Evolutionary conservation across 2,797 vertebrate genomes (phyloP).

Genomic region (Pygocentrus nattereri): DNA sequence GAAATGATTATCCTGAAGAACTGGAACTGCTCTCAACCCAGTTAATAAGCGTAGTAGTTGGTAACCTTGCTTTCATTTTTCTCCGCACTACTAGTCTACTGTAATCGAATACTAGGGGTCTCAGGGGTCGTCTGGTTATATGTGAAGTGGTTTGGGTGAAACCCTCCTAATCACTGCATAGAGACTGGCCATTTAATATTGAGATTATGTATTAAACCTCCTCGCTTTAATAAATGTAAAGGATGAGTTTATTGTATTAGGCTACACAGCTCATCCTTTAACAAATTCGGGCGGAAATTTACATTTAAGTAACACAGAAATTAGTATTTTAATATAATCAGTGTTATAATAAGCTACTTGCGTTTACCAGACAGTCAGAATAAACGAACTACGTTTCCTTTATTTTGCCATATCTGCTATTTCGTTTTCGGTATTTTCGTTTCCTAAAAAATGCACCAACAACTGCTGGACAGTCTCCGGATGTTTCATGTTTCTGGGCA

Average conservation of each 20-base stretch:
- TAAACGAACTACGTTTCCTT: too few species aligned
- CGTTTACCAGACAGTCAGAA: too few species aligned
- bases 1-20: background rate
- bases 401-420: background rate
- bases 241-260: too few species aligned
- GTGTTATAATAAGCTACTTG: too few species aligned
- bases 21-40: background rate
- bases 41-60: background rate
- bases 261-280: too few species aligned
- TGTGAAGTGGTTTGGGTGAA: background rate
- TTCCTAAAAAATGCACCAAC: background rate
- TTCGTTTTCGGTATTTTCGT: background rate
- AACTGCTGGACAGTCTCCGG: too few species aligned
- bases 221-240: too few species aligned
- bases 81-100: background rate
- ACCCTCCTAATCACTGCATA: background rate
- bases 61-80: background rate
- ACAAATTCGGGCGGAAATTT: too few species aligned
- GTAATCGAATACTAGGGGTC: background rate
- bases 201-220: background rate
- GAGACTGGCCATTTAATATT: background rate
- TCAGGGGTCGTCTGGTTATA: background rate
- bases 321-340: too few species aligned
- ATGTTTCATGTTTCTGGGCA: background rate
- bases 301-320: too few species aligned